These are phyloP conservation scores for Carollia perspicillata DNA, from an alignment of 2,113 vertebrate genomes.

Conservation along the genomic window DNA sequence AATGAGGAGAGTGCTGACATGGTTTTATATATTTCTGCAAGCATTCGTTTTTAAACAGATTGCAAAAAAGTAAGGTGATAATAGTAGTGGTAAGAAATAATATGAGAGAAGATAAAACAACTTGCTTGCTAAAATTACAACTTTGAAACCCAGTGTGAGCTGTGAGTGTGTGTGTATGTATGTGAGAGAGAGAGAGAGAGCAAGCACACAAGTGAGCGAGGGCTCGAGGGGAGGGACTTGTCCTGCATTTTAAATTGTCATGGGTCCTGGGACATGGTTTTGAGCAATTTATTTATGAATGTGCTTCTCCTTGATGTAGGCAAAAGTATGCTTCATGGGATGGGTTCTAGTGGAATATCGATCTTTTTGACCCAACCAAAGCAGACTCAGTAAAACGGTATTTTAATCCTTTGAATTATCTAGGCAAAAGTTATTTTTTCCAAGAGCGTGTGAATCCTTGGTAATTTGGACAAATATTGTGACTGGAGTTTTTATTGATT, in stretches of 20 bases:
- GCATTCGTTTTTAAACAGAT: conserved; percentile 35
- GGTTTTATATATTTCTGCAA: conserved; percentile 46
- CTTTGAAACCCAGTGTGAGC: conserved; percentile 39
- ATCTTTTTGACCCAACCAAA: not conserved
- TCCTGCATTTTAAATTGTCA: not conserved
- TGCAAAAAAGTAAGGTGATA: not conserved
- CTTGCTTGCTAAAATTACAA: not conserved
- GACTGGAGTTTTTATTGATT: not conserved
- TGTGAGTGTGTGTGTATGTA: not conserved
- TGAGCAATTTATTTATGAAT: not conserved
- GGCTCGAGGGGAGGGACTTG: not conserved
- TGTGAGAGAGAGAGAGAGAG: not conserved
- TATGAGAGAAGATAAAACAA: not conserved
- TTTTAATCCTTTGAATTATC: not conserved
- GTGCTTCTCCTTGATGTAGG: not conserved
- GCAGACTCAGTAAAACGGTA: not conserved
- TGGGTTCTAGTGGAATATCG: too few relatives aligned
- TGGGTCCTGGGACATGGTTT: not conserved
- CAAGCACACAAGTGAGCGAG: not conserved
- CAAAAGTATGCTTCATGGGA: not conserved
- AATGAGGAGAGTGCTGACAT: conserved; percentile 61
- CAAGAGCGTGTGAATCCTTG: conserved; percentile 51
- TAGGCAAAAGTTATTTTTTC: conserved; percentile 60
- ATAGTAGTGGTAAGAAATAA: not conserved
- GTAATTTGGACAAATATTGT: conserved; percentile 21